Evolutionary conservation across 2,797 vertebrate species (phyloP).

Genomic region (Loris lydekkerianus): DNA sequence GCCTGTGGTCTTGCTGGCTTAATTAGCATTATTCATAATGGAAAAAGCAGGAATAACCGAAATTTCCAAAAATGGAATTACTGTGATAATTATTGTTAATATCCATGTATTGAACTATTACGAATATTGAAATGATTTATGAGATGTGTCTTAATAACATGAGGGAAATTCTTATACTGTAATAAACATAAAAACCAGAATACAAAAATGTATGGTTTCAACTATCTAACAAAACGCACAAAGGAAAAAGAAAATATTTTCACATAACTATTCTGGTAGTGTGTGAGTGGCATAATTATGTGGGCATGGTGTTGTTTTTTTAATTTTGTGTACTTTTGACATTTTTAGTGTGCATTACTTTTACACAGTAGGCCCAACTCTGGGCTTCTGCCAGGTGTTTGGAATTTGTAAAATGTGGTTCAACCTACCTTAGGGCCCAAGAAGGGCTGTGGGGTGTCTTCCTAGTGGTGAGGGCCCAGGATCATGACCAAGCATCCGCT

Average conservation of each 20-base stretch:
- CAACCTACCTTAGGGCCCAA: not conserved
- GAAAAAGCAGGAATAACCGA: not conserved
- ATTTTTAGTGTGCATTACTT: conserved; percentile 1
- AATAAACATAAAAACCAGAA: not conserved
- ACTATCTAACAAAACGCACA: not conserved
- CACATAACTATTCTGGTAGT: not conserved
- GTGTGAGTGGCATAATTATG: not conserved
- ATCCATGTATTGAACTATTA: not conserved
- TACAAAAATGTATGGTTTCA: not conserved
- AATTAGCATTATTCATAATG: not conserved
- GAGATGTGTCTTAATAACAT: not conserved
- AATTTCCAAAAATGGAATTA: conserved; percentile 40
- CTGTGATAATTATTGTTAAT: not conserved
- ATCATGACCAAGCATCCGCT: not conserved
- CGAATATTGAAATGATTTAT: not conserved
- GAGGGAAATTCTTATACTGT: not conserved
- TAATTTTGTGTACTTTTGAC: not conserved
- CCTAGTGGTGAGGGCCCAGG: too few relatives aligned
- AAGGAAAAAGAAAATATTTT: not conserved
- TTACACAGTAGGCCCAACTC: not conserved
- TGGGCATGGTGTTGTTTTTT: not conserved
- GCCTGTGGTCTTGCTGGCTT: not conserved
- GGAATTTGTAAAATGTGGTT: not conserved
- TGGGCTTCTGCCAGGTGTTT: not conserved
- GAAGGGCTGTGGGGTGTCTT: not conserved